phyloP scores from a whole-genome alignment of 1,140 invertebrate species.

The Chironomus striatipennis region DNA sequence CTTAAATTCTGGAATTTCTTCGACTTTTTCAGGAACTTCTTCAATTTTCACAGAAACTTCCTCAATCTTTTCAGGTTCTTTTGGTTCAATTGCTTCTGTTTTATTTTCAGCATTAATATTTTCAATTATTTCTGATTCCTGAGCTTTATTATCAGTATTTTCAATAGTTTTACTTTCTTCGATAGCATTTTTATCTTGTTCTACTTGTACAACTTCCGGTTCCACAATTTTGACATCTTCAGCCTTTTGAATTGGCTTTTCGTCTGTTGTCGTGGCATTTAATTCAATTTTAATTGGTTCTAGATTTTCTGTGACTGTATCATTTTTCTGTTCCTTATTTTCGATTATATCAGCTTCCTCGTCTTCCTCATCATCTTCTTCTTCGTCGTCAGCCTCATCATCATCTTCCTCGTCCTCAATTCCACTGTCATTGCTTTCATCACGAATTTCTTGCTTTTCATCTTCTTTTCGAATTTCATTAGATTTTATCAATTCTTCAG shows the following conservation, averaged over 20 bases:
- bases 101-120: not conserved
- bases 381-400: not conserved
- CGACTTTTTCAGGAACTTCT: not conserved
- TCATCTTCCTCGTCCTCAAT: slow-evolving; percentile 30
- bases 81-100: not conserved
- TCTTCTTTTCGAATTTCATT: slow-evolving; percentile 25
- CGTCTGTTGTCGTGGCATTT: not conserved
- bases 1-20: not conserved
- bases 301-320: not conserved
- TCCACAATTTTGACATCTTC: not conserved
- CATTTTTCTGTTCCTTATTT: slow-evolving; percentile 22
- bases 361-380: slow-evolving; percentile 27
- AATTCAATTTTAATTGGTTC: slow-evolving; percentile 19
- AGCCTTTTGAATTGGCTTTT: slow-evolving; percentile 1
- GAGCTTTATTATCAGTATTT: not conserved
- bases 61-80: not conserved
- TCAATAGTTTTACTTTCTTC: slow-evolving; percentile 21
- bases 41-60: not conserved
- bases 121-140: not conserved
- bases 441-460: slow-evolving; percentile 28
- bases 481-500: not conserved
- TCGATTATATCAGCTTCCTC: slow-evolving; percentile 15
- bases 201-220: not conserved
- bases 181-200: slow-evolving; percentile 16
- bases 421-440: slow-evolving; percentile 30